Evolutionary conservation across 2,888 invertebrate species (phyloP).

Genomic region (Chrysolina haemoptera): DNA sequence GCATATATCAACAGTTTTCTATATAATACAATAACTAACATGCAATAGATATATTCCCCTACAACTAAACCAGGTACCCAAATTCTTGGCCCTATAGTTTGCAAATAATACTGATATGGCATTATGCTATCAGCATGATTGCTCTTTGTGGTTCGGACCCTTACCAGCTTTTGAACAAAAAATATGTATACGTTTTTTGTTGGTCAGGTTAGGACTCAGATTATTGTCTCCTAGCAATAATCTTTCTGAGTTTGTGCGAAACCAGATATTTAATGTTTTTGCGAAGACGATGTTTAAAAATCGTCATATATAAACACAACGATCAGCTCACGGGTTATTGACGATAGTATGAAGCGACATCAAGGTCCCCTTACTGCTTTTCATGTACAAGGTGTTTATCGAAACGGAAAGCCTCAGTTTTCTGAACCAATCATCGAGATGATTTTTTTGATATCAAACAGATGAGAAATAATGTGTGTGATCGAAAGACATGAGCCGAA

Average conservation of each 20-base stretch:
- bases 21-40: slow-evolving; percentile 54
- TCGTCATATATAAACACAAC: slow-evolving; percentile 59
- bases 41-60: slow-evolving; percentile 54
- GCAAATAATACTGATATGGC: slow-evolving; percentile 55
- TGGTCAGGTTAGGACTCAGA: slow-evolving; percentile 65
- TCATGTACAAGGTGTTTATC: slow-evolving; percentile 19
- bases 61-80: slow-evolving; percentile 59
- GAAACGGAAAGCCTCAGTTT: slow-evolving; percentile 30
- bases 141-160: slow-evolving; percentile 70
- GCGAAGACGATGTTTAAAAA: slow-evolving; percentile 56
- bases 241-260: slow-evolving; percentile 59
- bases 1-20: slow-evolving; percentile 43
- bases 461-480: no score
- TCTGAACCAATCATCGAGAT: background rate
- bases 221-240: slow-evolving; percentile 72
- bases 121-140: slow-evolving; percentile 55
- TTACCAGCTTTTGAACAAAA: slow-evolving; percentile 69
- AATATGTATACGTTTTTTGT: slow-evolving; percentile 48
- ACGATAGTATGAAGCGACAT: slow-evolving; percentile 59
- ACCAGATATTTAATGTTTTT: slow-evolving; percentile 59
- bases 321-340: slow-evolving; percentile 55
- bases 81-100: slow-evolving; percentile 57
- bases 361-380: slow-evolving; percentile 65
- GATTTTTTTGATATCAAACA: background rate
- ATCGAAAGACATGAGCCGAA: no score